A percentile compares a stretch with the other conserved stretches of the same genome.
Evolutionary conservation across 2,113 vertebrate species (phyloP).

Genomic region (Zosterops borbonicus): DNA sequence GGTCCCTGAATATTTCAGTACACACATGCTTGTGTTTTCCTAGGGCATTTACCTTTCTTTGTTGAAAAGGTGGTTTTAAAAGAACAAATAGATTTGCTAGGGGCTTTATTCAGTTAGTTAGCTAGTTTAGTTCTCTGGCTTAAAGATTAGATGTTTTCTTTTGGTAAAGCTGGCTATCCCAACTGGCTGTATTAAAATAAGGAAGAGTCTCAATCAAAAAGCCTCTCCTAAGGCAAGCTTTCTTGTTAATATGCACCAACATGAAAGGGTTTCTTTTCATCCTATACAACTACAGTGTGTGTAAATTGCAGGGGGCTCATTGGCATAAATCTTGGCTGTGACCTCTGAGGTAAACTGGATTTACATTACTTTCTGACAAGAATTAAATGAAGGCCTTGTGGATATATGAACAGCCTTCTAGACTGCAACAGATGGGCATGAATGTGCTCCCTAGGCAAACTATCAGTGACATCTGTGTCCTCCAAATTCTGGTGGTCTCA

Average conservation of each 20-base stretch:
- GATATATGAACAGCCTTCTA: slow-evolving; percentile 81
- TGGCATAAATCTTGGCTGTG: slow-evolving; percentile 84
- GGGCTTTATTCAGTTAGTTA: slow-evolving; percentile 12
- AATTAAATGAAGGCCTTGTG: slow-evolving; percentile 89
- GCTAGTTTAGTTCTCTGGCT: slow-evolving; percentile 51
- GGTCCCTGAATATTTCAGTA: neutral
- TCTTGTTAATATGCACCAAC: slow-evolving; percentile 84
- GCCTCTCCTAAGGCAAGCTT: slow-evolving; percentile 78
- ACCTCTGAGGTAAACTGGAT: slow-evolving; percentile 88
- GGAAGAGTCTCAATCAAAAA: slow-evolving; percentile 75
- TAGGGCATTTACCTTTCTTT: neutral
- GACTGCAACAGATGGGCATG: slow-evolving; percentile 88
- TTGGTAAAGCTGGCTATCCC: slow-evolving; percentile 65
- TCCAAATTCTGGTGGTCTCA: slow-evolving; percentile 86
- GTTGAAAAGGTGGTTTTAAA: neutral
- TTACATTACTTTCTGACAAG: slow-evolving; percentile 89
- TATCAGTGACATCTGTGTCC: slow-evolving; percentile 87
- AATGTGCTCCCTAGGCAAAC: slow-evolving; percentile 86
- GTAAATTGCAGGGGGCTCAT: slow-evolving; percentile 83
- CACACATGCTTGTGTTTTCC: neutral
- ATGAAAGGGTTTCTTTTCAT: slow-evolving; percentile 84
- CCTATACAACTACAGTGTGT: slow-evolving; percentile 81
- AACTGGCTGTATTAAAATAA: slow-evolving; percentile 79
- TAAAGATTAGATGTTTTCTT: slow-evolving; percentile 67
- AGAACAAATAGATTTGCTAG: slow-evolving; percentile 1